A percentile compares a stretch with the other conserved stretches of the same genome.
phyloP scores from a whole-genome alignment of 2,888 invertebrate species.

The Bedellia somnulentella region DNA sequence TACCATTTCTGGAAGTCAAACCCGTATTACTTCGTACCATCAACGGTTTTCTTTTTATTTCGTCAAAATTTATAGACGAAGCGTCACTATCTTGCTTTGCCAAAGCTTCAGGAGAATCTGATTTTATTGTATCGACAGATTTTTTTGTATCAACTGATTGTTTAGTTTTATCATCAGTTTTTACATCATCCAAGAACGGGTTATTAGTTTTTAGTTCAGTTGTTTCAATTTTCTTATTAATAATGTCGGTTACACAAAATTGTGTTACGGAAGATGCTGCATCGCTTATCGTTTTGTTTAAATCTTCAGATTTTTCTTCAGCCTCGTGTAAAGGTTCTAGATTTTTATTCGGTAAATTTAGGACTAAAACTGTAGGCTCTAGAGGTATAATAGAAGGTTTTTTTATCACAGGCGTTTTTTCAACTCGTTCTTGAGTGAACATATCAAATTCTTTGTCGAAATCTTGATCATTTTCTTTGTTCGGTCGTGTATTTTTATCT shows the following conservation, averaged over 20 bases:
- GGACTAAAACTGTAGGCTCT: slow-evolving; percentile 27
- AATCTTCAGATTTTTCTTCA: slow-evolving; percentile 32
- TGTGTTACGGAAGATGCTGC: slow-evolving; percentile 27
- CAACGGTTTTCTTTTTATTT: slow-evolving; percentile 20
- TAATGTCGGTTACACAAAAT: slow-evolving; percentile 16
- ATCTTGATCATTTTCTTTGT: slow-evolving; percentile 14
- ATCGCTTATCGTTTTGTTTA: slow-evolving; percentile 20
- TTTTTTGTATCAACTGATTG: not conserved
- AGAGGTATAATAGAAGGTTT: slow-evolving; percentile 22
- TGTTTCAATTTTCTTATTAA: slow-evolving; percentile 5
- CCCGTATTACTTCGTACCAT: slow-evolving; percentile 10
- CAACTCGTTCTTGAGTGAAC: slow-evolving; percentile 45
- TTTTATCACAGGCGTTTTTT: slow-evolving; percentile 21
- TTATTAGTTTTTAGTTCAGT: slow-evolving; percentile 10
- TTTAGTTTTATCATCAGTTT: not conserved
- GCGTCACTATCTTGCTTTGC: slow-evolving; percentile 5
- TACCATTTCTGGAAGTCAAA: slow-evolving; percentile 11
- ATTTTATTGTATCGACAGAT: not conserved
- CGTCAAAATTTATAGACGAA: slow-evolving; percentile 27
- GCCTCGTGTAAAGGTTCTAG: slow-evolving; percentile 41
- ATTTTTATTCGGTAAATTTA: slow-evolving; percentile 33
- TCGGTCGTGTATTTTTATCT: slow-evolving; percentile 13
- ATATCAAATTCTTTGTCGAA: slow-evolving; percentile 51
- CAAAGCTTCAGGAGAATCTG: not conserved
- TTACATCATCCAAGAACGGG: slow-evolving; percentile 8